Conservation (phyloP, 2,113 vertebrate species). For the Anoplopoma fimbria region DNA sequence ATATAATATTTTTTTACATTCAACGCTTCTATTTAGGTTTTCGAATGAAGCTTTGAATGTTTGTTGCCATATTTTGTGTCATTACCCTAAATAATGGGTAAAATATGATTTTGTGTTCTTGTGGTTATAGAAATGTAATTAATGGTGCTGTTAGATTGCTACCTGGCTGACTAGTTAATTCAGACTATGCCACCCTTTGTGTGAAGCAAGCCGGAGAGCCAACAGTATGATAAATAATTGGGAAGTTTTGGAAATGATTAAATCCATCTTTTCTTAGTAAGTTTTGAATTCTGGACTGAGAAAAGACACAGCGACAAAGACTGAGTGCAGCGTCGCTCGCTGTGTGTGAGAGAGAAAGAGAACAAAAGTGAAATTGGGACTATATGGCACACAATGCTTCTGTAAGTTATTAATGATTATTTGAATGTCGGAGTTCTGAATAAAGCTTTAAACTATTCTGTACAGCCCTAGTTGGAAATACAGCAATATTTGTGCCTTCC, state of each 20-base stretch:
- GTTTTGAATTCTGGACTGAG: too few species aligned
- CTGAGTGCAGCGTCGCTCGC: neutral
- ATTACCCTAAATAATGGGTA: neutral
- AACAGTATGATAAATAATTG: neutral
- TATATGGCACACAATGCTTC: too few species aligned
- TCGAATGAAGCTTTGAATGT: neutral
- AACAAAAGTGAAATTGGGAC: too few species aligned
- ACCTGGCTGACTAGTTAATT: neutral
- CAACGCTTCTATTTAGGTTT: too few species aligned
- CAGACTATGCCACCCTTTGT: neutral
- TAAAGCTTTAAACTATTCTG: neutral
- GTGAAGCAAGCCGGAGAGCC: neutral
- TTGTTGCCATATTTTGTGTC: neutral
- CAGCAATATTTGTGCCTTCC: slow-evolving; percentile 10
- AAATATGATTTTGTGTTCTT: neutral
- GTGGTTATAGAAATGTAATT: neutral
- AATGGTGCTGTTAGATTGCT: neutral
- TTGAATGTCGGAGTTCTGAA: too few species aligned
- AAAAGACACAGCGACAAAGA: neutral
- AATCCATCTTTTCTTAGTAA: neutral
- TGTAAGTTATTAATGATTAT: neutral
- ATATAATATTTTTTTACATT: neutral
- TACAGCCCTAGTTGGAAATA: neutral
- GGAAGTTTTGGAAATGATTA: neutral
- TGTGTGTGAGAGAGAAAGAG: too few species aligned